Conservation (phyloP, 2,113 vertebrate species). For the Xenopus tropicalis region UCB_Xtro_10.0 CM004448.2:49534501-49535000, state of each 20-base stretch:
- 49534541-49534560: too few species aligned
- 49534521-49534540: too few species aligned
- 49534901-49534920: constrained; percentile 37
- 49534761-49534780: constrained; percentile 17
- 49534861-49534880: background rate
- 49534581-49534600: too few species aligned
- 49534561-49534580: too few species aligned
- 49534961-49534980: constrained; percentile 33
- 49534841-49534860: constrained; percentile 9
- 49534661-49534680: background rate
- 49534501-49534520: too few species aligned
- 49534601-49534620: too few species aligned
- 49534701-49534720: constrained; percentile 8
- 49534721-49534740: background rate
- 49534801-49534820: constrained; percentile 31
- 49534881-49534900: constrained; percentile 13
- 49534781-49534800: constrained; percentile 13
- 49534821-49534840: constrained; percentile 21
- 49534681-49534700: background rate
- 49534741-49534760: background rate
- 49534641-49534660: too few species aligned
- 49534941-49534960: constrained; percentile 23
- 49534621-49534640: too few species aligned
- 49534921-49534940: constrained; percentile 26
- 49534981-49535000: constrained; percentile 3